Evolutionary conservation across 2,113 vertebrate species (phyloP), one percentile per base, ranked within the genome.

Genomic region (Oophaga pumilio): DNA sequence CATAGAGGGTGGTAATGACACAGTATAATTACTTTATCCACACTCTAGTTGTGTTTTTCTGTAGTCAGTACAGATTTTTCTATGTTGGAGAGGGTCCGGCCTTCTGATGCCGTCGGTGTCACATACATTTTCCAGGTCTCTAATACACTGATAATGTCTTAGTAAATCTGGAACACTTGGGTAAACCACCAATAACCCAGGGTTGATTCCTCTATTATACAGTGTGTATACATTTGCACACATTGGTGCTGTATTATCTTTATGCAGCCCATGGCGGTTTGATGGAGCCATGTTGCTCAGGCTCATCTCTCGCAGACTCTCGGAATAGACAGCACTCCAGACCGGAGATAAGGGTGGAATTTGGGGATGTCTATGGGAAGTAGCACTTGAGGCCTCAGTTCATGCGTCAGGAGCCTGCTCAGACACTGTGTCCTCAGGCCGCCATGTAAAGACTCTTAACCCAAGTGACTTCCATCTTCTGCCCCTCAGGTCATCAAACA

Each of bases 261-360:
- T 22, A 9, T 2, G n/a, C 22, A 22, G 18, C 24, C 13, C 9
- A 26, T 68, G 26, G 68, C n/a, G 7, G 28, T 69, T 5, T 6
- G 18, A 3, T 43, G 28, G 12, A 18, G 69, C 7, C 15, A 43
- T 8, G 2, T 1, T 43, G 69, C 52, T 8, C 50, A 24, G 85
- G 0, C 76, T 86, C 60, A 24, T 68, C 76, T 52, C 60, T 68
- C 33, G 4, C 49, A 73, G 76, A 26, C 9, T 20, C 60, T 28
- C 18, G 3, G 26, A 28, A 49, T 26, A 68, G 56, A 80, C 76
- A 28, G 28, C 85, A 43, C 85, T 80, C 15, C 22, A 56, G 76
- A 64, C 22, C 24, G 1, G 62, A 14, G 85, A 86, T 86, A 86
- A 69, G 11, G 66, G 53, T 43, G 85, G 85, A 79, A 86, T 86